phyloP scores from a whole-genome alignment of 1,140 invertebrate species.

The Zaprionus tsacasi region DNA sequence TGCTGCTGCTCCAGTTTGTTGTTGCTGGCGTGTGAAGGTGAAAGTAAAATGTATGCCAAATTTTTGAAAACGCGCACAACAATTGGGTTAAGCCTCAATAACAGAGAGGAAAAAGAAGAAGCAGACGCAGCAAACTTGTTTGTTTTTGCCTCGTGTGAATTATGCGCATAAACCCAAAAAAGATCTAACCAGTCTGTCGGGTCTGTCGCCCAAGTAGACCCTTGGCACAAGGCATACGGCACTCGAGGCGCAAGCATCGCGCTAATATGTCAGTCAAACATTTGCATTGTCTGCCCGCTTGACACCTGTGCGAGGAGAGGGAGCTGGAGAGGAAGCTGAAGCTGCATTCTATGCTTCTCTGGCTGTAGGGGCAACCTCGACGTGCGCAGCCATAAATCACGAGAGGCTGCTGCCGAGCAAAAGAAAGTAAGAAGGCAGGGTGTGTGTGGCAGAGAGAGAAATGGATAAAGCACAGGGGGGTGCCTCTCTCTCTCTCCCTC shows the following conservation, averaged over 20 bases:
- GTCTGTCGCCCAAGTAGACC: slow-evolving; percentile 15
- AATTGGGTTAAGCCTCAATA: slow-evolving; percentile 79
- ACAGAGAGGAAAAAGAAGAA: slow-evolving; percentile 9
- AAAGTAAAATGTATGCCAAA: slow-evolving; percentile 71
- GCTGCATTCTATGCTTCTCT: slow-evolving; percentile 2
- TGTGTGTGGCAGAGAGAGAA: background rate
- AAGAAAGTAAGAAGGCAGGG: background rate
- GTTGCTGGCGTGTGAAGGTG: slow-evolving; percentile 48
- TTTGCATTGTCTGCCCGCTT: slow-evolving; percentile 43
- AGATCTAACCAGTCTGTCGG: slow-evolving; percentile 29
- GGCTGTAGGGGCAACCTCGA: background rate
- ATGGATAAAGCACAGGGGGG: slow-evolving; percentile 9
- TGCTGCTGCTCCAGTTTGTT: slow-evolving; percentile 22
- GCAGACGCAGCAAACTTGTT: slow-evolving; percentile 49
- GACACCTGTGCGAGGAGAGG: slow-evolving; percentile 30
- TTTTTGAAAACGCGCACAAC: slow-evolving; percentile 17
- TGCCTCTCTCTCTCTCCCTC: background rate
- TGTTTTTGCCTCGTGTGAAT: slow-evolving; percentile 58
- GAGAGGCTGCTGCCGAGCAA: slow-evolving; percentile 1
- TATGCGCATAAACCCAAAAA: slow-evolving; percentile 52
- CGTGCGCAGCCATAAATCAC: background rate
- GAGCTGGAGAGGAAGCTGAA: background rate
- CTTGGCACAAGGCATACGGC: background rate
- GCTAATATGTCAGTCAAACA: slow-evolving; percentile 46
- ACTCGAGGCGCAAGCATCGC: slow-evolving; percentile 21